Base-by-base conservation (phyloP, 2,888 invertebrate species). In the Drosophila colorata region DNA sequence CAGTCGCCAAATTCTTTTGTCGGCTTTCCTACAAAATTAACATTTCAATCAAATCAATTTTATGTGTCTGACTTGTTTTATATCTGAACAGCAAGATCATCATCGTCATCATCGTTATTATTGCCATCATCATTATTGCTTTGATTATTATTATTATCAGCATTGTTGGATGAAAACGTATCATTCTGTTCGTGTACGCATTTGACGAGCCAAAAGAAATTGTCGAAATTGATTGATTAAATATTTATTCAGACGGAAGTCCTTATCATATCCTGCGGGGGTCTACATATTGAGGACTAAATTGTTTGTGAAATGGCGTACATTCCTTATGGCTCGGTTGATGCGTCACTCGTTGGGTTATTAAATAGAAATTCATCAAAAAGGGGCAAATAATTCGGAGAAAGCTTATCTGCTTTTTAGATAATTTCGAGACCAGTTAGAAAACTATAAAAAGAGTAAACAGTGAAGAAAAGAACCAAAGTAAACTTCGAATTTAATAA, bases 21-120 rank as follows among this genome's bases (percentile, higher is more conserved):
- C 38, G 67, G 67, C 43, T 52, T 49, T 56, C 25, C 57, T 46
- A 48, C 57, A 51, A 85, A 81, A 85, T 85, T 85, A 88, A 88
- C 89, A 85, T 88, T 85, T 88, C 89, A 85, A 85, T 85, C 89
- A 85, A 85, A 87, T 85, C 86, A 78, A 78, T 81, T 88, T 86
- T 46, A 83, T 88, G 70, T 83, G 78, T 86, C 87, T 83, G 80
- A 74, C 82, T 88, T 88, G 87, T 80, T 78, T 80, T 75, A 78
- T 80, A 76, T 80, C 74, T 56, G 57, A 70, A 59, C 69, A 70
- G 56, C 56, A 23, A 23, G 53, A 61, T 74, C 70, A 69, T 72
- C 46, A 43, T 61, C 53, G 47, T 63, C 40, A 41, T 47, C 13
- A 53, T 61, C 55, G 37, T 28, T 23, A 43, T 51, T 11, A 14